phyloP scores from a whole-genome alignment of 2,113 vertebrate genomes.

The Patagioenas fasciata region DNA sequence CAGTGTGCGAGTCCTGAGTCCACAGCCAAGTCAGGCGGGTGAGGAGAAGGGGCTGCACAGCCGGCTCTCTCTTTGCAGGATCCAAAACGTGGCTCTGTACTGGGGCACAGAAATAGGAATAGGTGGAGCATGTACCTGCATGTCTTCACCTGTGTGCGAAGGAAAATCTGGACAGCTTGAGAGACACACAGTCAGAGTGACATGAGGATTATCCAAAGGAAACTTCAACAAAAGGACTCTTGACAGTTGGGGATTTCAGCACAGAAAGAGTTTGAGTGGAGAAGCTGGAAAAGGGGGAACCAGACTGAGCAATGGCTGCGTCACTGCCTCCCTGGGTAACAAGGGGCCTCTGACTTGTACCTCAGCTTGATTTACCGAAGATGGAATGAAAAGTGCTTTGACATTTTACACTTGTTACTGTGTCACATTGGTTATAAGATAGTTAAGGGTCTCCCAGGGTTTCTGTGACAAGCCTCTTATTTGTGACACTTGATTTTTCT shows the following conservation, averaged over 20 bases:
- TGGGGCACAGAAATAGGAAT: neutral
- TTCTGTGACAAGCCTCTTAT: neutral
- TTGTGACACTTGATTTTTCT: constrained; percentile 17
- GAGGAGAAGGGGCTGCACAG: neutral
- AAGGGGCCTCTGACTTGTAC: neutral
- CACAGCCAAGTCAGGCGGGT: neutral
- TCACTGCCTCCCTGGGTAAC: neutral
- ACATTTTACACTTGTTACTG: neutral
- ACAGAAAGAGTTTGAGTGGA: neutral
- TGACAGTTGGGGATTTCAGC: neutral
- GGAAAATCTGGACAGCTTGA: neutral
- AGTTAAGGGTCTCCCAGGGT: neutral
- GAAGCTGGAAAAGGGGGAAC: neutral
- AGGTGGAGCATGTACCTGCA: neutral
- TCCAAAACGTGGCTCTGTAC: neutral
- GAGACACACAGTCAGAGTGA: neutral
- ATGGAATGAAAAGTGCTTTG: neutral
- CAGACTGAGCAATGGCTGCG: neutral
- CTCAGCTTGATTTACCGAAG: neutral
- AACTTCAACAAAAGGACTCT: neutral
- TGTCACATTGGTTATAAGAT: neutral
- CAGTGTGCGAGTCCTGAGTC: neutral
- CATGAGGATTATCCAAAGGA: neutral
- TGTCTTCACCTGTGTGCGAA: neutral
- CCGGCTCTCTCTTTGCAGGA: neutral